These are phyloP conservation scores for Vimba vimba DNA, from an alignment of 2,113 vertebrate genomes.

Conservation along the genomic window DNA sequence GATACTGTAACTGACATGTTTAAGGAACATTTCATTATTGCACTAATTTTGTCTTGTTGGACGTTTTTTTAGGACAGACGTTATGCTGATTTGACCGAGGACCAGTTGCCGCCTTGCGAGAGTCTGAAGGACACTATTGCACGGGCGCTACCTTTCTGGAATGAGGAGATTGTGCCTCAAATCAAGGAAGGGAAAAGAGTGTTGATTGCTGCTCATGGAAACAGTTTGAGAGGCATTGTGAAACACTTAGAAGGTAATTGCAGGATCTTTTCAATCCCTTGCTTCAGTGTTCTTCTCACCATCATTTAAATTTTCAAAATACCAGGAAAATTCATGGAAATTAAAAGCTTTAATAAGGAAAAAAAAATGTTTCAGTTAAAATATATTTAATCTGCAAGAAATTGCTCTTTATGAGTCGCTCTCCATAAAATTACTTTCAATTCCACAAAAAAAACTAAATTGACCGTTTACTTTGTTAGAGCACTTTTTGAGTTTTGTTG, in stretches of 20 bases:
- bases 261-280: neutral
- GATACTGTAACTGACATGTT: neutral
- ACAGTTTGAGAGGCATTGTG: conserved; percentile 87
- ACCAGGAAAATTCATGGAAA: neutral
- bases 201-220: conserved; percentile 88
- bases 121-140: conserved; percentile 90
- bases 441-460: too few species aligned
- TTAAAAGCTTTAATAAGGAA: neutral
- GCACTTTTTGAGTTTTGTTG: too few species aligned
- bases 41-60: neutral
- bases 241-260: conserved; percentile 84
- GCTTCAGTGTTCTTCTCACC: neutral
- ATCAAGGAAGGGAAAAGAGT: conserved; percentile 88
- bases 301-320: neutral
- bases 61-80: conserved; percentile 78
- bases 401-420: neutral
- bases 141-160: conserved; percentile 87
- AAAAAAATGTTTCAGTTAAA: too few species aligned
- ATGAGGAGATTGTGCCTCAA: conserved; percentile 86
- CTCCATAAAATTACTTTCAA: too few species aligned
- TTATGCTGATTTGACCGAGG: conserved; percentile 84
- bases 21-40: neutral
- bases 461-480: too few species aligned
- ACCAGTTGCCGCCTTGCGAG: conserved; percentile 84
- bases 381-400: too few species aligned